These are phyloP conservation scores for Hylia prasina DNA, from an alignment of 2,113 vertebrate species.

Conservation along the genomic window DNA sequence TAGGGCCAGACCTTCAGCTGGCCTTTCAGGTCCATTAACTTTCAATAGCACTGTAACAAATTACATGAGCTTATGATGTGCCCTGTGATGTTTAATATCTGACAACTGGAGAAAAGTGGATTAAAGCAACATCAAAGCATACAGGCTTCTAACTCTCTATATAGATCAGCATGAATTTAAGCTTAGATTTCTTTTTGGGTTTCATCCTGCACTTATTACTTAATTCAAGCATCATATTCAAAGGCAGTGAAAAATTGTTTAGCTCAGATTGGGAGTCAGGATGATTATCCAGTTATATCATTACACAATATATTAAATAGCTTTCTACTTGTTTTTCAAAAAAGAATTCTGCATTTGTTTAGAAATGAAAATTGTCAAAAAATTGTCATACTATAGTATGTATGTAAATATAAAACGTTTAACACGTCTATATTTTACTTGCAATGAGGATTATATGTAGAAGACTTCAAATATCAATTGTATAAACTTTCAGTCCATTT, in stretches of 20 bases:
- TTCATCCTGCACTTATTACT: background rate
- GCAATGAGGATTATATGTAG: background rate
- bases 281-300: background rate
- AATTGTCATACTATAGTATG: background rate
- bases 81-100: constrained; percentile 11
- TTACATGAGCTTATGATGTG: background rate
- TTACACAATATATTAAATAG: background rate
- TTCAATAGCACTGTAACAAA: constrained; percentile 12
- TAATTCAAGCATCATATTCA: background rate
- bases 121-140: constrained; percentile 14
- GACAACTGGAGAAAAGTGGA: background rate
- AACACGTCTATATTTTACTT: background rate
- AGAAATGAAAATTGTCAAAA: background rate
- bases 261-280: background rate
- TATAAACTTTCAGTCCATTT: background rate
- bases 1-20: background rate
- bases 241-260: background rate
- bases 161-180: background rate
- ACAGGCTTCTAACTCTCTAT: background rate
- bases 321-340: background rate
- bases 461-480: background rate
- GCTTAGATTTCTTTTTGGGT: background rate
- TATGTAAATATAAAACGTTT: background rate
- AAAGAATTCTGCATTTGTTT: background rate
- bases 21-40: constrained; percentile 22